A percentile compares a stretch with the other conserved stretches of the same genome.
Conservation (phyloP, 2,888 invertebrate species). For the Luperina nickerlii region DNA sequence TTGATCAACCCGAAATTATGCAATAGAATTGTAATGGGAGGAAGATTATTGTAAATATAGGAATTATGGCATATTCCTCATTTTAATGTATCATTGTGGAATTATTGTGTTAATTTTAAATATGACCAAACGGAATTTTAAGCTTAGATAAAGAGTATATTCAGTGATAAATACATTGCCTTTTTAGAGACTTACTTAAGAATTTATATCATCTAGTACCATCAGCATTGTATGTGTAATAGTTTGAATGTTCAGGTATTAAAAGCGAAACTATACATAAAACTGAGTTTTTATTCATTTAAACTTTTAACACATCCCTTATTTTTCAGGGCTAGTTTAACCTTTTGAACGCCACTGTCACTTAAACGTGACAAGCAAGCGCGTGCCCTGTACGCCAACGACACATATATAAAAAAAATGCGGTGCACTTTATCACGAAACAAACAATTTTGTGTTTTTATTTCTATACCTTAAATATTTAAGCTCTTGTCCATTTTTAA, state of each 20-base stretch:
- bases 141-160: conserved; percentile 57
- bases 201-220: conserved; percentile 65
- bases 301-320: background rate
- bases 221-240: conserved; percentile 73
- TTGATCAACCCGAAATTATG: conserved; percentile 19
- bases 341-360: no score
- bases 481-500: no score
- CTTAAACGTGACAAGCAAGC: no score
- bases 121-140: conserved; percentile 50
- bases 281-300: conserved; percentile 35
- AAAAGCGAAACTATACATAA: conserved; percentile 66
- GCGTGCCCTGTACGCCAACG: no score
- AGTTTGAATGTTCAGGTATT: conserved; percentile 76
- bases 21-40: conserved; percentile 15
- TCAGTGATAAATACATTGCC: conserved; percentile 67
- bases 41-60: conserved; percentile 43
- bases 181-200: conserved; percentile 63
- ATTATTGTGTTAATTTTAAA: conserved; percentile 38
- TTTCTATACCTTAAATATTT: no score
- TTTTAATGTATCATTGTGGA: conserved; percentile 28
- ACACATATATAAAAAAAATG: no score
- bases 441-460: no score
- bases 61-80: conserved; percentile 18
- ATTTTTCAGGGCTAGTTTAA: background rate
- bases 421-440: no score